Evolutionary conservation across 2,888 invertebrate species (phyloP), one percentile per base, ranked within the genome.

Genomic region (Thalpophila matura): DNA sequence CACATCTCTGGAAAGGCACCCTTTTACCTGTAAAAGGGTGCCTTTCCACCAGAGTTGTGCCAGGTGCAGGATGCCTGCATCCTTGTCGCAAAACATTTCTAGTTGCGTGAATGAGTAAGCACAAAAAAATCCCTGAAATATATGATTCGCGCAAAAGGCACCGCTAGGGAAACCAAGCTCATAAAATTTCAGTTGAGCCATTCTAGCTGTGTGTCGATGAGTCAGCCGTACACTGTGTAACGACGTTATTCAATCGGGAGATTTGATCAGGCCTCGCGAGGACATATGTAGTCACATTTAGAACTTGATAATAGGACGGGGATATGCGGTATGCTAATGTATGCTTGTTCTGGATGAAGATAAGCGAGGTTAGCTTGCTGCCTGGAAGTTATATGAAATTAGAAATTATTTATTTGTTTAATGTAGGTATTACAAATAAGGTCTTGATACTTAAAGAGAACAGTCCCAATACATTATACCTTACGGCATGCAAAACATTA

Each of bases 121-220:
- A 27, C 50, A 65, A 67, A 43, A 64, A 69, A 37, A 0, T n/a
- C 47, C 37, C 35, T n/a, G 18, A 53, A 12, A 59, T 59, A 69
- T 45, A 53, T 57, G 43, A 58, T 42, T 46, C 20, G 26, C 47
- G 1, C 45, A 72, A 79, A 76, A 55, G 63, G 46, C 53, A 59
- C 35, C 22, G 49, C 58, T 70, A 59, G 73, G 68, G 69, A 49
- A 72, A 65, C 65, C 53, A 42, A 50, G 46, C 40, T 38, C 59
- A 50, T 77, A 71, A 77, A 74, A 79, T 57, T 71, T 59, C 55
- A 66, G 68, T 68, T 67, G 66, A 74, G 74, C 73, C 74, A 75
- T 80, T 81, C 31, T 27, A 33, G 14, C 29, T 71, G 80, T 82
- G 72, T 84, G 74, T 61, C 74, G 81, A 78, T 81, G 84, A 77